A percentile compares a stretch with the other conserved stretches of the same genome.
These are phyloP conservation scores for Heterotis niloticus DNA, from an alignment of 2,113 vertebrate species.

Conservation along the genomic window DNA sequence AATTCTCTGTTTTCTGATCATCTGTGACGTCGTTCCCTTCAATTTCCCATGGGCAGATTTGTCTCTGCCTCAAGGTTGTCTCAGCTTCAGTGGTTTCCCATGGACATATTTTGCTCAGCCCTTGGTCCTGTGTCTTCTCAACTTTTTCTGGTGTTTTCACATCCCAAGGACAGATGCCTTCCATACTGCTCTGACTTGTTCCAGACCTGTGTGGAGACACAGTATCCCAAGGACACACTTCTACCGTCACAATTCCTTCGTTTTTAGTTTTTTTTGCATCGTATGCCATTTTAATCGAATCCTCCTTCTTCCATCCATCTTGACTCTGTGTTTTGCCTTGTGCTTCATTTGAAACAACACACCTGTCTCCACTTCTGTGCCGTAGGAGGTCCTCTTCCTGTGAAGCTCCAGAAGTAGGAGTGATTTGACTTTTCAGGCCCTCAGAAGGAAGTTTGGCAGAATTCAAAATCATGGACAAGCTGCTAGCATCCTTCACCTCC, in stretches of 20 bases:
- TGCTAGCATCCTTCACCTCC: conserved; percentile 53
- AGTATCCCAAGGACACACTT: conserved; percentile 61
- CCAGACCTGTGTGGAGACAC: conserved; percentile 36
- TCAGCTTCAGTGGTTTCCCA: conserved; percentile 34
- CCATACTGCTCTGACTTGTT: conserved; percentile 23
- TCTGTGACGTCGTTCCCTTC: not conserved
- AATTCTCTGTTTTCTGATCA: not conserved
- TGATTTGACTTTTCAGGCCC: not conserved
- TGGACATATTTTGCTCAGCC: conserved; percentile 19
- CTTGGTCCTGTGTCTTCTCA: conserved; percentile 22
- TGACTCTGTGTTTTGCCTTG: not conserved
- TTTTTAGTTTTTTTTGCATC: not conserved
- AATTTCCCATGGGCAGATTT: conserved; percentile 45
- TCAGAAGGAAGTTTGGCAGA: not conserved
- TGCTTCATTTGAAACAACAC: not conserved
- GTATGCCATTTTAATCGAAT: not conserved
- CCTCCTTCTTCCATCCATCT: not conserved
- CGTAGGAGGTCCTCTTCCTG: not conserved
- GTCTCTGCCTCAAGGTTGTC: conserved; percentile 14
- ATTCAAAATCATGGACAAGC: not conserved
- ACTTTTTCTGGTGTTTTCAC: conserved; percentile 16
- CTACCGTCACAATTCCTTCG: conserved; percentile 30
- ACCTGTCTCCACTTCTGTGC: not conserved
- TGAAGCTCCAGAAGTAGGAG: not conserved
- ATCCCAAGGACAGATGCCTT: conserved; percentile 49